Evolutionary conservation across 2,888 invertebrate species (phyloP).

Genomic region (Limulus polyphemus): DNA sequence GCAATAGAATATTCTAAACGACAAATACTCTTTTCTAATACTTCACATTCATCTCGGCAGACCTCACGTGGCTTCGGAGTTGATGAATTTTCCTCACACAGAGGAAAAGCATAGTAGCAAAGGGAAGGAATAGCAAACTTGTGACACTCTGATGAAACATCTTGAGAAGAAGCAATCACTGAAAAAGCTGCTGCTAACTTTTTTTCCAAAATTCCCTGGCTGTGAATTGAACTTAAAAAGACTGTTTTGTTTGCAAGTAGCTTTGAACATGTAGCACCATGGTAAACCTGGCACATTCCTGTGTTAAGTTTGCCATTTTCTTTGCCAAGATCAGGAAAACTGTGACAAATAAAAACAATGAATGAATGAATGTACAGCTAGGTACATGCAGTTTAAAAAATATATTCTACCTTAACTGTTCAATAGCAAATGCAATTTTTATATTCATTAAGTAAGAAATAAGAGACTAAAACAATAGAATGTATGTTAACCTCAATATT

Average conservation of each 20-base stretch:
- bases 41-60: conserved; percentile 84
- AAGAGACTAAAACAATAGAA: too few species aligned
- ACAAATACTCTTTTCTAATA: conserved; percentile 79
- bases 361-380: too few species aligned
- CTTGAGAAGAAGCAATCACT: conserved; percentile 60
- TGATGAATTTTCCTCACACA: conserved; percentile 53
- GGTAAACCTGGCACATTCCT: conserved; percentile 52
- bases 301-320: too few species aligned
- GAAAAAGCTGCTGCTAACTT: conserved; percentile 66
- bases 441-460: too few species aligned
- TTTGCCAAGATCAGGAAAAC: too few species aligned
- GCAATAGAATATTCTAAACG: conserved; percentile 85
- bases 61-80: conserved; percentile 35
- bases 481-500: too few species aligned
- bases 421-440: too few species aligned
- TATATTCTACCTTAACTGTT: too few species aligned
- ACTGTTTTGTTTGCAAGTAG: conserved; percentile 68
- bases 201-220: conserved; percentile 65
- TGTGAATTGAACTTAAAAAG: conserved; percentile 67
- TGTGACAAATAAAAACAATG: too few species aligned
- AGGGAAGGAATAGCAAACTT: conserved; percentile 78
- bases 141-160: conserved; percentile 52
- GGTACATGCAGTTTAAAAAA: too few species aligned
- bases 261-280: conserved; percentile 63
- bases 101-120: conserved; percentile 82